Base-by-base conservation (phyloP, 2,888 invertebrate genomes). In the Nowickia ferox region DNA sequence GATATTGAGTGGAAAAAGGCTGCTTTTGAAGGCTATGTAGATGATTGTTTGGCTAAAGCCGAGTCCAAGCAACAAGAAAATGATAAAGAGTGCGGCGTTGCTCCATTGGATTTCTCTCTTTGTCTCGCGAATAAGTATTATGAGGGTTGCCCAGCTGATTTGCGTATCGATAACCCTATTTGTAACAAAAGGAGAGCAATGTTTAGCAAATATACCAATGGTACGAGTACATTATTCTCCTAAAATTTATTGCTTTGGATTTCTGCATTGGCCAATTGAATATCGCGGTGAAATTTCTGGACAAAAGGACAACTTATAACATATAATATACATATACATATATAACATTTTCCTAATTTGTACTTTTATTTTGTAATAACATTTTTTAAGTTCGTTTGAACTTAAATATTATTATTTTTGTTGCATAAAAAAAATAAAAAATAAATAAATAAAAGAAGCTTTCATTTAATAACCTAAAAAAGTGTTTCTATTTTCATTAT, bases 181-280 rank as follows among this genome's bases (percentile, higher is more conserved):
- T 90, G 90, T 22, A 88, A 87, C 40, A 89, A 88, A 74, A 87
- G 89, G 10, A 84, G 89, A 4, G 88, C 88, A n/a, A 87, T 87
- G 55, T 77, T 88, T 48, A 74, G 78, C 10, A 87, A 88, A 38
- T 88, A 87, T 22, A 87, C 87, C 17, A 87, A 88, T 66, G 86
- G 77, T 0, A n/a, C n/a, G n/a, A n/a, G n/a, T n/a, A 65, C 80
- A 0, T 77, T 87, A 38, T 81, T 89, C 19, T 79, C 84, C 66
- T 88, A 87, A 76, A 84, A 88, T 44, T 86, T 88, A 59, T 72
- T 89, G 9, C 30, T 86, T 88, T 65, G 86, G 87, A 15, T 87
- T 87, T 55, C 71, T 84, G 1, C 80, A 87, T 59, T 77, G 72
- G 42, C 84, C 61, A 19, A 55, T 30, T 57, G 42, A 51, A 30